Evolutionary conservation across 2,888 invertebrate genomes (phyloP), one percentile per base, ranked within the genome.

Genomic region (Drosophila neotestacea): DNA sequence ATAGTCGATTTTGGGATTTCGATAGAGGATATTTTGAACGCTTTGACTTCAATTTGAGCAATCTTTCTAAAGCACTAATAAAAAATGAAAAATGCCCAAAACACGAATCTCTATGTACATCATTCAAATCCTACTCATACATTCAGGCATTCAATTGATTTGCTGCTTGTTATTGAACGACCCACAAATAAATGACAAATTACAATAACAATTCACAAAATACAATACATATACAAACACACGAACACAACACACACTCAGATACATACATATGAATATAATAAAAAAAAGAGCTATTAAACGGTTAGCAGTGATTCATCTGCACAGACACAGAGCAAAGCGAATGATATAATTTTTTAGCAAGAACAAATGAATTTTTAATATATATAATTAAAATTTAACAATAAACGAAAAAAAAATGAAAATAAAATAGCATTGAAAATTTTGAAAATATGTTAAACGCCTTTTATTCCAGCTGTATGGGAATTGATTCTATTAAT

Each of bases 321-420:
- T 47, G 36, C 48, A 62, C 68, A 60, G 32, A 55, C 30, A 62
- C 36, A 67, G 42, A 66, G 36, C 69, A 67, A 61, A 62, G 60
- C 68, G 69, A 73, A 65, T 61, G 28, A 84, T 83, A 77, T 67
- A 81, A 79, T 81, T 81, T 80, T 81, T 81, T 74, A 84, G 65
- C 61, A 71, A 66, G 61, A 81, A 69, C 52, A 77, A 69, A 48
- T 58, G 65, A 70, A 75, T 70, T 85, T 80, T 73, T 39, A 61
- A 66, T 39, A 60, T 63, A 64, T 28, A 63, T 65, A 79, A 62
- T 46, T n/a, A 48, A 68, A 66, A 65, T 60, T 58, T 16, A 76
- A 72, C 44, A 64, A 73, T 42, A 68, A 41, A 16, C 16, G 1
- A 16, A 16, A 63, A 44, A 32, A 30, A 58, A 59, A 16, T 30